Conservation (phyloP, 2,113 vertebrate genomes). For the Cathartes aura region DNA sequence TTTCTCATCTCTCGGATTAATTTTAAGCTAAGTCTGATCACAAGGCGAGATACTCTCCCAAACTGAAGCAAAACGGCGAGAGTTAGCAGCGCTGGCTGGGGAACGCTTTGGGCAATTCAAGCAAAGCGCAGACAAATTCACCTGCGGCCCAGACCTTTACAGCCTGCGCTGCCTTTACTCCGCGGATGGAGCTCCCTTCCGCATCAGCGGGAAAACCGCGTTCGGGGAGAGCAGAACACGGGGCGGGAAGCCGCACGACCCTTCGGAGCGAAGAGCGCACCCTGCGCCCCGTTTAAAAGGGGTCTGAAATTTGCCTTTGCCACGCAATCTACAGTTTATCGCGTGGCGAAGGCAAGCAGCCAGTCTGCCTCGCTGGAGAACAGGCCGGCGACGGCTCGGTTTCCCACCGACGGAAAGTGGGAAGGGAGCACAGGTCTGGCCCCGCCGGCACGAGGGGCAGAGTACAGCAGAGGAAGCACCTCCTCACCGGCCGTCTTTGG, state of each 20-base stretch:
- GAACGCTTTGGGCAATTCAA: neutral
- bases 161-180: neutral
- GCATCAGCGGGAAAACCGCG: neutral
- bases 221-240: neutral
- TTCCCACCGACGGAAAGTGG: fast-evolving
- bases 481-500: neutral
- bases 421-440: neutral
- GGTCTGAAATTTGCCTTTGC: neutral
- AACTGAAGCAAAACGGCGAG: fast-evolving
- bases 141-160: neutral
- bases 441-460: fast-evolving
- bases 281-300: fast-evolving
- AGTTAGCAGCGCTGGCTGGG: neutral
- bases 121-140: neutral
- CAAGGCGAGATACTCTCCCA: fast-evolving
- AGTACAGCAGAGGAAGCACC: neutral
- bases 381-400: fast-evolving
- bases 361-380: fast-evolving
- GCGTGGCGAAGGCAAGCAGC: neutral
- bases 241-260: neutral
- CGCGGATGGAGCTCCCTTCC: neutral
- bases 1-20: neutral
- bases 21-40: neutral
- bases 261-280: neutral
- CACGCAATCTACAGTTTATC: neutral